A percentile compares a stretch with the other conserved stretches of the same genome.
Evolutionary conservation across 2,113 vertebrate genomes (phyloP).

Genomic region (Tachysurus fulvidraco): DNA sequence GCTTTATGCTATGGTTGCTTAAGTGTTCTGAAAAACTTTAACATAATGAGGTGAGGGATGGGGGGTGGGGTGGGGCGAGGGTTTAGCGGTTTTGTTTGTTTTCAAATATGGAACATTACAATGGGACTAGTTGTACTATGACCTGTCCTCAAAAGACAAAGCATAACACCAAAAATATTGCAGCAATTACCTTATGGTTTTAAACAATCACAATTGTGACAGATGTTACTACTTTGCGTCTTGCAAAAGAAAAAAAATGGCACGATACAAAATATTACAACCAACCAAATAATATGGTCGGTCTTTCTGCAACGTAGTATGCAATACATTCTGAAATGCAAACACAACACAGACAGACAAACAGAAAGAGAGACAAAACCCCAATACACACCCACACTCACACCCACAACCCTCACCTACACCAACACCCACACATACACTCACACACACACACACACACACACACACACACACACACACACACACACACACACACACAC

Average conservation of each 20-base stretch:
- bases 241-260: not conserved
- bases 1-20: not conserved
- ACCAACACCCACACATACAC: slow-evolving; percentile 13
- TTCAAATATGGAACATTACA: not conserved
- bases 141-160: not conserved
- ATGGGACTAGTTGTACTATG: not conserved
- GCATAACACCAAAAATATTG: not conserved
- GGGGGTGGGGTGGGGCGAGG: too few relatives aligned
- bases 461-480: slow-evolving; percentile 3
- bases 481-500: slow-evolving; percentile 19
- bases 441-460: slow-evolving; percentile 3
- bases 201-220: not conserved
- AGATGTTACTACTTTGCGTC: not conserved
- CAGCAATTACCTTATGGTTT: not conserved
- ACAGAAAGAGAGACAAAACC: slow-evolving; percentile 10
- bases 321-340: not conserved
- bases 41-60: not conserved
- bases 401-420: not conserved
- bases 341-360: slow-evolving; percentile 4
- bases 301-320: not conserved
- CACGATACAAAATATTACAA: not conserved
- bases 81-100: too few relatives aligned
- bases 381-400: slow-evolving; percentile 11
- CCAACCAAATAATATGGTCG: not conserved
- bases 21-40: not conserved